Base-by-base conservation (phyloP, 2,888 invertebrate species). In the Chrysolina oricalcia region DNA sequence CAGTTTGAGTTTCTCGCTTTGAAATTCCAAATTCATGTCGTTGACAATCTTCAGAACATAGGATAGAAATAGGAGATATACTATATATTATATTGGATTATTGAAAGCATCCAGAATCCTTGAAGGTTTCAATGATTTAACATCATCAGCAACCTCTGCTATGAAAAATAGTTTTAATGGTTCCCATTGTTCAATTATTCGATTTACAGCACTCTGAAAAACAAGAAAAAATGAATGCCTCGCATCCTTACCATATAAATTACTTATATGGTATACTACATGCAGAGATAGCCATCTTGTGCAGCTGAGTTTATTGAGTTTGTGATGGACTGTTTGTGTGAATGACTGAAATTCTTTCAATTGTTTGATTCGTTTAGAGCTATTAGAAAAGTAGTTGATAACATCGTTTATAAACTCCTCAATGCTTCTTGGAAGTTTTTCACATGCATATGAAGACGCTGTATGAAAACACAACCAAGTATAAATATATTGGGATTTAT, bases 11-110 rank as follows among this genome's bases (percentile, higher is more conserved):
- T 65, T 27, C 40, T 43, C 65, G 23, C 65, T 65, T 65, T 46
- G 17, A 65, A 65, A 65, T 27, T 66, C 66, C 27, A 66, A 43
- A 66, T 66, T 66, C 46, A 66, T 43, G 23, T 66, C 66, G 27
- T 43, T 66, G 23, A 66, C 46, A 13, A 46, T 23, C 17, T 66
- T 66, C 48, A 66, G 27, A 43, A 43, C n/a, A 19, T 65, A 41
- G 19, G 19, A 43, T 66, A 66, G 23, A 43, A 43, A 43, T 23
- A 46, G 23, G 15, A 66, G 48, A 43, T 66, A 66, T 23, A 43
- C 48, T 66, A 64, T 19, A 64, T 19, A 64, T 66, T 19, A 64
- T 19, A 64, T 66, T 19, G 46, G 66, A 46, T 66, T 66, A 43
- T 66, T 66, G 27, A 66, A 46, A 43, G 66, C 27, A 66, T 46